Percentiles rank a stretch among this genome's conserved stretches.
phyloP scores from a whole-genome alignment of 2,888 invertebrate species.

The Andrena flavipes region DNA sequence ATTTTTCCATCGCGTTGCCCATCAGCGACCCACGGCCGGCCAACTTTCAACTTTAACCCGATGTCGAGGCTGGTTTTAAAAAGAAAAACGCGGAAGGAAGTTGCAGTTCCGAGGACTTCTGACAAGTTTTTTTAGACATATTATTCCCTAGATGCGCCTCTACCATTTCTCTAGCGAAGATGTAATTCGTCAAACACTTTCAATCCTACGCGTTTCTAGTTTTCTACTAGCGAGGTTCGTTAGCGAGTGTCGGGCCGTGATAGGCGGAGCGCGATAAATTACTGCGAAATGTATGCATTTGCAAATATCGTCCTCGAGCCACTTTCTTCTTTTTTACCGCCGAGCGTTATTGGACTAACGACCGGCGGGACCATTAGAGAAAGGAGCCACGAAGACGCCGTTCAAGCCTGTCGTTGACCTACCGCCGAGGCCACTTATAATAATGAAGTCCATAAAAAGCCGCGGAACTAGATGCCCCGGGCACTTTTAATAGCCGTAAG shows the following conservation, averaged over 20 bases:
- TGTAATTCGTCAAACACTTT: background rate
- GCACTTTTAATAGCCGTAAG: conserved; percentile 39
- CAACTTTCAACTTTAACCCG: conserved; percentile 30
- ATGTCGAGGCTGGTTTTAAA: conserved; percentile 24
- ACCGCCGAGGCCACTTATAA: conserved; percentile 38
- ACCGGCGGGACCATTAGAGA: conserved; percentile 44
- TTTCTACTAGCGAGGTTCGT: background rate
- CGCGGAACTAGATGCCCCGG: conserved; percentile 20
- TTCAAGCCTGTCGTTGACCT: conserved; percentile 54
- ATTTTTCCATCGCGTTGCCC: background rate
- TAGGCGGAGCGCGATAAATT: conserved; percentile 44
- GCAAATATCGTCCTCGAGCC: conserved; percentile 65
- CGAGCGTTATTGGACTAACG: conserved; percentile 47
- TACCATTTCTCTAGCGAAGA: too few relatives aligned
- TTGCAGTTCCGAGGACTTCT: conserved; percentile 1
- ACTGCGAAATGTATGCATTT: conserved; percentile 62
- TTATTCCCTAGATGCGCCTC: too few relatives aligned
- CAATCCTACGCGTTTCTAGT: background rate
- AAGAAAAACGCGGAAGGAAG: conserved; percentile 24
- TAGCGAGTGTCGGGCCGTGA: background rate
- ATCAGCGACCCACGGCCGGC: conserved; percentile 4
- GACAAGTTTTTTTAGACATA: too few relatives aligned
- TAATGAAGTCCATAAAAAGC: conserved; percentile 41
- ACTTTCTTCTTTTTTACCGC: conserved; percentile 30
- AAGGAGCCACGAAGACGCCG: conserved; percentile 23